phyloP scores from a whole-genome alignment of 92 coral and sea anemone species.

The Montipora capitata region DNA sequence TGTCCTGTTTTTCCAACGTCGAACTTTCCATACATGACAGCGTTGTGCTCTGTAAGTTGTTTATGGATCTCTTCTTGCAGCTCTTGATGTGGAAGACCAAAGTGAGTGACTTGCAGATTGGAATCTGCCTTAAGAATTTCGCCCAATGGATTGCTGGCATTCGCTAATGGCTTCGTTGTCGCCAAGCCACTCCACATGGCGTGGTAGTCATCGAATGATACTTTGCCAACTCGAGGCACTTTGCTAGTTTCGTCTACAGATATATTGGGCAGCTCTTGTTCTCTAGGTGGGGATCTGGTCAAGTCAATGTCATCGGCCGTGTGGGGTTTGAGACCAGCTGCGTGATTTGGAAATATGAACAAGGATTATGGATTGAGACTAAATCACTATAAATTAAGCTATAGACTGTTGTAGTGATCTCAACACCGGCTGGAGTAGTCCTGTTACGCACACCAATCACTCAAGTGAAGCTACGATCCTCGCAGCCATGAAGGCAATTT shows the following conservation, averaged over 20 bases:
- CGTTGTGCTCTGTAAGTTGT: slow-evolving; percentile 91
- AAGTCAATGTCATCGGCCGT: slow-evolving; percentile 72
- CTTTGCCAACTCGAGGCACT: slow-evolving; percentile 60
- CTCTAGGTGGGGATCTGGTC: slow-evolving; percentile 35
- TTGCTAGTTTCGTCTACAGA: slow-evolving; percentile 51
- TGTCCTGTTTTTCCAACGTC: slow-evolving; percentile 39
- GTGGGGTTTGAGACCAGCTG: slow-evolving; percentile 92
- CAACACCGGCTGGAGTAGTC: too few relatives aligned
- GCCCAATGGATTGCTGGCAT: slow-evolving; percentile 77
- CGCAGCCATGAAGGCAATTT: too few relatives aligned
- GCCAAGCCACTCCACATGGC: slow-evolving; percentile 99
- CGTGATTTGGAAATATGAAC: not conserved
- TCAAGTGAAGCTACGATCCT: too few relatives aligned
- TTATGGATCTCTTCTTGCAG: slow-evolving; percentile 91
- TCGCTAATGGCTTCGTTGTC: slow-evolving; percentile 86
- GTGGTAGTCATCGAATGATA: slow-evolving; percentile 95
- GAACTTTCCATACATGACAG: slow-evolving; percentile 96
- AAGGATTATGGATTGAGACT: not conserved
- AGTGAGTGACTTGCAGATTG: slow-evolving; percentile 95
- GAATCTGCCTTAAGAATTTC: slow-evolving; percentile 85
- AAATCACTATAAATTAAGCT: too few relatives aligned
- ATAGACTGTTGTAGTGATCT: too few relatives aligned
- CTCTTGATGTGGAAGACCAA: slow-evolving; percentile 91
- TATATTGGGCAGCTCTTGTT: slow-evolving; percentile 16
- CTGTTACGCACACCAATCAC: too few relatives aligned